These are phyloP conservation scores for Stegodyphus dumicola DNA, from an alignment of 1,140 invertebrate species.

Conservation along the genomic window DNA sequence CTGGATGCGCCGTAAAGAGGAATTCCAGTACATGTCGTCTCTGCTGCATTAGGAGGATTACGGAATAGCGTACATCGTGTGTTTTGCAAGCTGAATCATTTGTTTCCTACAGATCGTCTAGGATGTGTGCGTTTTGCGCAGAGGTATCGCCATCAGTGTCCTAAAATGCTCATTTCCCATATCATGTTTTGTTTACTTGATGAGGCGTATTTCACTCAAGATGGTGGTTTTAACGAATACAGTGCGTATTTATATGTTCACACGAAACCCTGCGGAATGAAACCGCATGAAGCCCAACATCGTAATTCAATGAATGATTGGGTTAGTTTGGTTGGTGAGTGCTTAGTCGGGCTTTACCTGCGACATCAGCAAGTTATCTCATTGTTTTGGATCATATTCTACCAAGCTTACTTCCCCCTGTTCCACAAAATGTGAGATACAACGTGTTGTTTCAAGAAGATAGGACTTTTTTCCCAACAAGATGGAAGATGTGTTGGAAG, in stretches of 20 bases:
- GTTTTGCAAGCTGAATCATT: neutral
- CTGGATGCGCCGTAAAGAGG: neutral
- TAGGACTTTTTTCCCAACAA: neutral
- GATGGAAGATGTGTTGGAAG: neutral
- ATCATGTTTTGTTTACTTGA: neutral
- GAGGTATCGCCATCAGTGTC: neutral
- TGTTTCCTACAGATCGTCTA: neutral
- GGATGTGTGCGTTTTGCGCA: neutral
- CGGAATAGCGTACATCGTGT: neutral
- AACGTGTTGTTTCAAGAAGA: neutral
- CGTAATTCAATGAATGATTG: neutral
- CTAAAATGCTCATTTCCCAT: neutral
- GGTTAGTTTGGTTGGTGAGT: neutral
- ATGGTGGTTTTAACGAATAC: neutral
- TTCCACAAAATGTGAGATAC: neutral
- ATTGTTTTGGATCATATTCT: neutral
- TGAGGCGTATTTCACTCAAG: neutral
- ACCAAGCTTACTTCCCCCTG: neutral
- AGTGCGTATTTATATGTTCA: neutral
- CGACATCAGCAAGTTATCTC: neutral
- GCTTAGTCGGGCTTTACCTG: neutral
- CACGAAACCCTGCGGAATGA: neutral
- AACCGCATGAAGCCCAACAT: neutral
- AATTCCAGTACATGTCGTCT: neutral
- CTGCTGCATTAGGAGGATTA: neutral